Conservation (phyloP, 2,888 invertebrate species). For the Pristionchus exspectatus region DNA sequence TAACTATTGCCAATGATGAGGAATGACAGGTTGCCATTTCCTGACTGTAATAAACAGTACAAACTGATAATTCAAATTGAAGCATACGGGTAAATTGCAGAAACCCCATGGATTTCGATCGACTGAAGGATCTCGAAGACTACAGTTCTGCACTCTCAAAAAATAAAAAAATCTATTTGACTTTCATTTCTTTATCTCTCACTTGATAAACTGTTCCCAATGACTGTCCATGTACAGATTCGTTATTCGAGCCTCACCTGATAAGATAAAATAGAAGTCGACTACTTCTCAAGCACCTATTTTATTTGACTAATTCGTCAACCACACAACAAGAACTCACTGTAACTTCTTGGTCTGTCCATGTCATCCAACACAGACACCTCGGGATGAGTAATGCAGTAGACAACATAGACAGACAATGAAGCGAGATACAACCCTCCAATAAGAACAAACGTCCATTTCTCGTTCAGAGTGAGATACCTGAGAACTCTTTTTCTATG, state of each 20-base stretch:
- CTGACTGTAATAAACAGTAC: neutral
- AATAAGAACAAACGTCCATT: slow-evolving; percentile 8
- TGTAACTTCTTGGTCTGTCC: neutral
- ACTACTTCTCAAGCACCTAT: neutral
- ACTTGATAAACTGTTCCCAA: neutral
- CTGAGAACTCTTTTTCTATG: neutral
- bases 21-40: neutral
- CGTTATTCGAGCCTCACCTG: neutral
- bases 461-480: slow-evolving; percentile 18
- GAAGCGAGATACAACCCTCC: neutral
- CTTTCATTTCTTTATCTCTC: neutral
- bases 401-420: neutral
- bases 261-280: neutral
- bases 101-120: slow-evolving; percentile 35
- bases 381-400: neutral
- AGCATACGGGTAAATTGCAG: neutral
- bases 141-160: neutral
- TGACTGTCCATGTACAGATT: slow-evolving; percentile 18
- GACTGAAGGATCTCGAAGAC: neutral
- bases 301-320: neutral
- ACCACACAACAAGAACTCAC: neutral
- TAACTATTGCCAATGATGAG: slow-evolving; percentile 30
- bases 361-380: neutral
- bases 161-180: neutral
- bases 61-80: neutral